Conservation (phyloP, 2,113 vertebrate genomes). For the Chionodraco myersi region DNA sequence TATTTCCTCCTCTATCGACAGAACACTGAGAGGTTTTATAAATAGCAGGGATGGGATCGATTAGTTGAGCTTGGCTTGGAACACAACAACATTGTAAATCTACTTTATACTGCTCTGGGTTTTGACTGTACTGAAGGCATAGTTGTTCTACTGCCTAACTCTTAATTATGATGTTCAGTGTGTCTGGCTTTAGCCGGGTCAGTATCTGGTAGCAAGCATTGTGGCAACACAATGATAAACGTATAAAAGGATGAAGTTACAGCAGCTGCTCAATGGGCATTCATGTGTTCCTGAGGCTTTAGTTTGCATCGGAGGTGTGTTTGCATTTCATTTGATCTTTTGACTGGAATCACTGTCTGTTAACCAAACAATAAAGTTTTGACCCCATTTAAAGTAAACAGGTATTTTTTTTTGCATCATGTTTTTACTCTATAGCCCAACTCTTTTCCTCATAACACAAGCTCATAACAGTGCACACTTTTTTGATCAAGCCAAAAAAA, state of each 20-base stretch:
- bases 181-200: not conserved
- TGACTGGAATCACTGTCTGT: too few relatives aligned
- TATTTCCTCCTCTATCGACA: slow-evolving; percentile 15
- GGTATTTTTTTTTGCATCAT: too few relatives aligned
- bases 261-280: not conserved
- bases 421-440: too few relatives aligned
- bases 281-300: not conserved
- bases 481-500: too few relatives aligned
- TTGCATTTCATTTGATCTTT: not conserved
- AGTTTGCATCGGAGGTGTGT: not conserved
- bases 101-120: not conserved
- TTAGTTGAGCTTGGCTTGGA: not conserved
- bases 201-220: not conserved
- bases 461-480: too few relatives aligned
- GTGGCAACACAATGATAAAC: not conserved
- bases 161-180: not conserved
- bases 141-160: not conserved
- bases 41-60: slow-evolving; percentile 32
- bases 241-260: not conserved
- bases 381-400: too few relatives aligned
- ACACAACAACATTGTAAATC: slow-evolving; percentile 8
- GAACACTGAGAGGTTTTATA: slow-evolving; percentile 27
- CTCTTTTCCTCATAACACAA: too few relatives aligned
- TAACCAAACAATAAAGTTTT: too few relatives aligned
- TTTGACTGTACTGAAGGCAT: too few relatives aligned